Percentiles rank a stretch among this genome's conserved stretches.
Conservation (phyloP, 2,797 vertebrate genomes). For the Cryptoblepharus egeriae region DNA sequence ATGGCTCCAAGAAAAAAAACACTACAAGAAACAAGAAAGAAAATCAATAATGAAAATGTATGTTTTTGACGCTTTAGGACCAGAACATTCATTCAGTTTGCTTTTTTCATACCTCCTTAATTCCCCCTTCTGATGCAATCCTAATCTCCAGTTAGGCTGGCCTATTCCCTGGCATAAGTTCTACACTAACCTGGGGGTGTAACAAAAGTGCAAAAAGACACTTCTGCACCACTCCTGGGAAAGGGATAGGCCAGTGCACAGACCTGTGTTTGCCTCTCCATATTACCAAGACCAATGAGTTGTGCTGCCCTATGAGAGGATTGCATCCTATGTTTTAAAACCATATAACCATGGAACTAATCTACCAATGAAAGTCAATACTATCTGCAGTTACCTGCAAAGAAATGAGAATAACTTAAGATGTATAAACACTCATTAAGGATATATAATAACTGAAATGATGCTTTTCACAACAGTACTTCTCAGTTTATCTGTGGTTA, state of each 20-base stretch:
- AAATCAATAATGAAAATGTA: neutral
- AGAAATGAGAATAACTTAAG: neutral
- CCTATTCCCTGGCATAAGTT: too few relatives aligned
- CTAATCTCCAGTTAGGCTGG: too few relatives aligned
- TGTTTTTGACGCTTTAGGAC: neutral
- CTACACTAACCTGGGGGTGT: too few relatives aligned
- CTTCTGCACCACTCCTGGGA: too few relatives aligned
- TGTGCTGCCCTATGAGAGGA: too few relatives aligned
- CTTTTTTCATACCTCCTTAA: neutral
- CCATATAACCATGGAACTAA: neutral
- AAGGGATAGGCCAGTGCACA: too few relatives aligned
- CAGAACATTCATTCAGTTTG: neutral
- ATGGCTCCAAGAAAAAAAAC: conserved; percentile 94
- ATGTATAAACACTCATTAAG: neutral
- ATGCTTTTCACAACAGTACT: neutral
- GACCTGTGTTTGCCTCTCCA: too few relatives aligned
- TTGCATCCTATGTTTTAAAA: neutral
- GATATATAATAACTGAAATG: neutral
- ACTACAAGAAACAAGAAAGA: conserved; percentile 74
- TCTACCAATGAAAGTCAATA: neutral
- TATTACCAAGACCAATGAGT: too few relatives aligned
- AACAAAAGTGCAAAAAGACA: too few relatives aligned
- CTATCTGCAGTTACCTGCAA: neutral
- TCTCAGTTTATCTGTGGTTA: neutral
- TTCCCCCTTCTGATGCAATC: neutral